A percentile compares a stretch with the other conserved stretches of the same genome.
These are phyloP conservation scores for Apis dorsata DNA, from an alignment of 1,140 invertebrate species.

Conservation along the genomic window DNA sequence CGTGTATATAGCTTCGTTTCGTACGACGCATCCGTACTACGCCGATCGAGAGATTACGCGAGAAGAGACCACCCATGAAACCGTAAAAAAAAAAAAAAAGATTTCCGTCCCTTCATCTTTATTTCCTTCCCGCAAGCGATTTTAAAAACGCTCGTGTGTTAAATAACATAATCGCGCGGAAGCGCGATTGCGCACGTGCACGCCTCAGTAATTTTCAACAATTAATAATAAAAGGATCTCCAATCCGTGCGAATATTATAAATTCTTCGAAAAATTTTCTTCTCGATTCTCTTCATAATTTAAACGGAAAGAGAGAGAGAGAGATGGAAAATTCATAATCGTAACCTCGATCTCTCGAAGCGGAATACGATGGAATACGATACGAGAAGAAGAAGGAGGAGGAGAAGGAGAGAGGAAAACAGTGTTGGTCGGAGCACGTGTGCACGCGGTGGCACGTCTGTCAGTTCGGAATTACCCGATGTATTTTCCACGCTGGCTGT, in stretches of 20 bases:
- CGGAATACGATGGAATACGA: background rate
- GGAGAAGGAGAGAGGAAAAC: background rate
- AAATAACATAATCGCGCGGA: too few species aligned
- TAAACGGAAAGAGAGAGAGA: too few species aligned
- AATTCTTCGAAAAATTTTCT: too few species aligned
- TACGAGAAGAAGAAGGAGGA: background rate
- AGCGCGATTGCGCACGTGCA: too few species aligned
- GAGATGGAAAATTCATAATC: background rate
- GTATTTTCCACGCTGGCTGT: constrained; percentile 32
- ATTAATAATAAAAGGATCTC: too few species aligned
- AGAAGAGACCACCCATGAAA: background rate
- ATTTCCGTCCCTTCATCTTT: background rate
- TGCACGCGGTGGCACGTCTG: constrained; percentile 24
- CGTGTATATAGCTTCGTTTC: background rate
- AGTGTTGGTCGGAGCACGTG: constrained; percentile 14
- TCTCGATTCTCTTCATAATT: too few species aligned
- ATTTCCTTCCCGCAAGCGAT: too few species aligned
- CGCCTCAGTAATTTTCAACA: too few species aligned
- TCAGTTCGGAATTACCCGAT: constrained; percentile 35
- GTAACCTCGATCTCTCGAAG: too few species aligned
- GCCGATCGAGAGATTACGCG: background rate
- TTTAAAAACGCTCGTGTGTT: too few species aligned
- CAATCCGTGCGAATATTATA: too few species aligned
- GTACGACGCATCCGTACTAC: background rate
- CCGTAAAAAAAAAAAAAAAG: too few species aligned